phyloP scores from a whole-genome alignment of 2,888 invertebrate species.

The Fragum whitleyi region DNA sequence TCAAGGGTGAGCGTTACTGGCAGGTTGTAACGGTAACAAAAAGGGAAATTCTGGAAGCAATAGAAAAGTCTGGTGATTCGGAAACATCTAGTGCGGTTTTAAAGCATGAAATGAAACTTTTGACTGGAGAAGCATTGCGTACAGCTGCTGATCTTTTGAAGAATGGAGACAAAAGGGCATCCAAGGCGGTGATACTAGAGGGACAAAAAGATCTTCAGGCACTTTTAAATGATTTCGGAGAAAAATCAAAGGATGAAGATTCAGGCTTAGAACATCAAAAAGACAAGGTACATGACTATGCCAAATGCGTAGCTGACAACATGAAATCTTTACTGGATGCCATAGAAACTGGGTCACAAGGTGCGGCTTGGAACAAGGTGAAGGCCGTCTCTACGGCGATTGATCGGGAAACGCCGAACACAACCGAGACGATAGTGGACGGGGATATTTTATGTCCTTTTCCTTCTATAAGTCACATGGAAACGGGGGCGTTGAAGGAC shows the following conservation, averaged over 20 bases:
- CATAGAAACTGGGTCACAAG: conserved; percentile 53
- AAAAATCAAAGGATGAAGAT: conserved; percentile 48
- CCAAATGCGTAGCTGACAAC: conserved; percentile 66
- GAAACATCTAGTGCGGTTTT: conserved; percentile 58
- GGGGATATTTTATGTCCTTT: conserved; percentile 67
- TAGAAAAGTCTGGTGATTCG: not conserved
- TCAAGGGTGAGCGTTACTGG: conserved; percentile 60
- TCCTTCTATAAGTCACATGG: conserved; percentile 61
- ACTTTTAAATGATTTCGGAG: conserved; percentile 58
- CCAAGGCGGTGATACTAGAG: conserved; percentile 54
- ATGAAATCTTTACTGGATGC: conserved; percentile 65
- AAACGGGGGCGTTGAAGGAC: conserved; percentile 26
- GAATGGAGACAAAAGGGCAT: conserved; percentile 51
- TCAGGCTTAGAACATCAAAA: conserved; percentile 44
- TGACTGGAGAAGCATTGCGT: conserved; percentile 60
- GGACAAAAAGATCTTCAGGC: conserved; percentile 65
- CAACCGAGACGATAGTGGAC: conserved; percentile 61
- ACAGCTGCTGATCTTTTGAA: conserved; percentile 63
- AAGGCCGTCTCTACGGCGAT: conserved; percentile 76
- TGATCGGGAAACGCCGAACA: conserved; percentile 70
- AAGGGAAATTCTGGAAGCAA: conserved; percentile 46
- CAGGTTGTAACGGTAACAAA: conserved; percentile 54
- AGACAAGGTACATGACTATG: conserved; percentile 57
- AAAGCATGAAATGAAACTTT: conserved; percentile 65
- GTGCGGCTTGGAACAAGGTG: conserved; percentile 70